Base-by-base conservation (phyloP, 2,113 vertebrate genomes). In the Amia ocellicauda region DNA sequence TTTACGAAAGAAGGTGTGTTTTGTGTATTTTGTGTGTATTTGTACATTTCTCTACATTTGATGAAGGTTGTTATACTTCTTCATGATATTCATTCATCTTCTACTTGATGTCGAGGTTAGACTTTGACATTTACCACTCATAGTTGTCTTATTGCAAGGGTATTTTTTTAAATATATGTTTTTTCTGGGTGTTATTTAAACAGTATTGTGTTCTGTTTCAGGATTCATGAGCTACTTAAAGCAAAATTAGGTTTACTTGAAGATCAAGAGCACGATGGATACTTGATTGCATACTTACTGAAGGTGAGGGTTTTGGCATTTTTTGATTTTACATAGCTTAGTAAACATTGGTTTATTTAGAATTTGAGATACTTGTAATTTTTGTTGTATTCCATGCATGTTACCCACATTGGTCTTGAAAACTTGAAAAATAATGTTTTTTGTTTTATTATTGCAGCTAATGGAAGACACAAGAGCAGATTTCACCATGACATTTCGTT, bases 401-500 rank as follows among this genome's bases (percentile, higher is more conserved):
- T n/a, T n/a, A n/a, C n/a, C n/a, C n/a, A n/a, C n/a, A n/a, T n/a
- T n/a, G n/a, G n/a, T n/a, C n/a, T n/a, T n/a, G n/a, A n/a, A n/a
- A n/a, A n/a, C n/a, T n/a, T n/a, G n/a, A n/a, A n/a, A n/a, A n/a
- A n/a, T n/a, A n/a, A n/a, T n/a, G n/a, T n/a, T n/a, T n/a, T n/a
- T n/a, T n/a, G n/a, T n/a, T n/a, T n/a, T n/a, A n/a, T n/a, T n/a
- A n/a, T n/a, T 24, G 40, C 70, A 94, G 91, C 70, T 91, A 63
- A 91, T 88, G 83, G 87, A 88, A 84, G 85, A 93, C 53, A 86
- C 84, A 22, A 80, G 69, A 62, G 79, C 87, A 61, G 90, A 93
- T 78, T 94, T 93, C 77, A 92, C 88, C 57, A 85, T 88, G 90
- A 87, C 86, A 13, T 92, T 94, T 86, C 76, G 80, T 60, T 80